Evolutionary conservation across 2,113 vertebrate species (phyloP).

Genomic region (Diphyllodes magnificus): DNA sequence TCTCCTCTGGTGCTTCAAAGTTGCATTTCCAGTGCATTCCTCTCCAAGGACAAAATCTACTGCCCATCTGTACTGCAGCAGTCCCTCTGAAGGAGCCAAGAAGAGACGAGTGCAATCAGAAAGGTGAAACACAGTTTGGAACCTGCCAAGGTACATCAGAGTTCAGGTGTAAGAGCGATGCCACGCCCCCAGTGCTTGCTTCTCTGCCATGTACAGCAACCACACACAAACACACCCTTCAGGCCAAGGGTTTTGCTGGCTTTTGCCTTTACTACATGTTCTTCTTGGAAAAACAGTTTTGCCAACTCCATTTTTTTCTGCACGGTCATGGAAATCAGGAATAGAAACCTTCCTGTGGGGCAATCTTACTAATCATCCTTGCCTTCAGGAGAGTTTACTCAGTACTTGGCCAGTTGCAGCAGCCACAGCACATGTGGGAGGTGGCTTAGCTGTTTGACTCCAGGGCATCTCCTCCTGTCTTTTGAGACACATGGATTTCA

Average conservation of each 20-base stretch:
- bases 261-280: not conserved
- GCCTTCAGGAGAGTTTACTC: not conserved
- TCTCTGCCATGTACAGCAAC: accelerated
- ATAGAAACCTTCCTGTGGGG: not conserved
- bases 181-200: not conserved
- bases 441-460: not conserved
- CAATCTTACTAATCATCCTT: not conserved
- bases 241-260: not conserved
- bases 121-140: not conserved
- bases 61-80: not conserved
- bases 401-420: not conserved
- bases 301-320: not conserved
- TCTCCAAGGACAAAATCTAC: not conserved
- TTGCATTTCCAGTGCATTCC: not conserved
- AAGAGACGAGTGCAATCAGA: not conserved
- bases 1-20: not conserved
- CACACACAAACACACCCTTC: not conserved
- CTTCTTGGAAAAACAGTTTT: not conserved
- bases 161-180: not conserved
- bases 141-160: not conserved
- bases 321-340: accelerated
- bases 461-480: not conserved
- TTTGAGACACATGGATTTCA: not conserved
- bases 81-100: not conserved
- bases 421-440: not conserved